Conservation (phyloP, 2,888 invertebrate genomes). For the Hartigia nigra region DNA sequence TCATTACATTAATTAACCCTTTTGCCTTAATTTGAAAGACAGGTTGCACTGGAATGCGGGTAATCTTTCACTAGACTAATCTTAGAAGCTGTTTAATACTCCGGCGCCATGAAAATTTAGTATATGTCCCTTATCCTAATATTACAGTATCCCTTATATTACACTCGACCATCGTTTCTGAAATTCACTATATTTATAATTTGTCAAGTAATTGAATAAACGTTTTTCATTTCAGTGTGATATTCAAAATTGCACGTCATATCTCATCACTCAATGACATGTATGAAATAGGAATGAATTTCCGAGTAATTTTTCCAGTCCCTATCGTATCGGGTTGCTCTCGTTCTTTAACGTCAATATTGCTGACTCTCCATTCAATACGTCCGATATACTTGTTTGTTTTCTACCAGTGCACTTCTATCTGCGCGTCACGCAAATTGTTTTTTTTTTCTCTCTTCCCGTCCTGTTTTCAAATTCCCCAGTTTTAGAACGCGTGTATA, state of each 20-base stretch:
- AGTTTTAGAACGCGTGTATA: slow-evolving; percentile 5
- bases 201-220: background rate
- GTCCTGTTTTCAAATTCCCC: background rate
- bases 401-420: background rate
- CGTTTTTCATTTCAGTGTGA: background rate
- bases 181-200: background rate
- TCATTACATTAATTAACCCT: slow-evolving; percentile 21
- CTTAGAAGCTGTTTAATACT: background rate
- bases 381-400: background rate
- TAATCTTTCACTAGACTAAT: background rate
- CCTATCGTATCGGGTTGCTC: background rate
- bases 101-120: background rate
- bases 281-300: background rate
- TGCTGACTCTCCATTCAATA: background rate
- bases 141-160: background rate
- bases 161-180: background rate
- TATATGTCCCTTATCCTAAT: background rate
- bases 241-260: background rate
- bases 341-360: background rate
- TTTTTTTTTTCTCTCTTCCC: background rate
- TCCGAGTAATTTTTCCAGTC: background rate
- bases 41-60: slow-evolving; percentile 9
- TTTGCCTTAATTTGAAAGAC: slow-evolving; percentile 12
- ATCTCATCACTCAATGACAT: background rate
- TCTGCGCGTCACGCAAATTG: background rate